Evolutionary conservation across 53 echinoderm and acorn worm genomes (phyloP).

Genomic region (Actinopyga echinites): DNA sequence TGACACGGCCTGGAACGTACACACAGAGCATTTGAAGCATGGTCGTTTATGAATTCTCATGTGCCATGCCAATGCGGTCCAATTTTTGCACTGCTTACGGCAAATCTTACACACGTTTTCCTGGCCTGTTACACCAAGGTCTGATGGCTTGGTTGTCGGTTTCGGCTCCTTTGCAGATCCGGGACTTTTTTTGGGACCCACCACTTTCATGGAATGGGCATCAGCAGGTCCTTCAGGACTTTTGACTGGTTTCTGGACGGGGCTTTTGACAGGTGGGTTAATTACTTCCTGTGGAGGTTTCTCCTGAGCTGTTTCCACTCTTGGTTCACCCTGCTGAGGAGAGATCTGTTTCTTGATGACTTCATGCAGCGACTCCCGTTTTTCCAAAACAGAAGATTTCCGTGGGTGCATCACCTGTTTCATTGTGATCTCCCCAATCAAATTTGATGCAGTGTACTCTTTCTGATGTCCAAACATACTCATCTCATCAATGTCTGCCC

Average conservation of each 20-base stretch:
- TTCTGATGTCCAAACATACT: slow-evolving; percentile 67
- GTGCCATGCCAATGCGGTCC: slow-evolving; percentile 95
- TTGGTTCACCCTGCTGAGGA: neutral
- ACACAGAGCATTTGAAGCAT: slow-evolving; percentile 81
- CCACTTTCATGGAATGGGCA: slow-evolving; percentile 13
- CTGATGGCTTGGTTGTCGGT: neutral
- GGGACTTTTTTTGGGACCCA: slow-evolving; percentile 7
- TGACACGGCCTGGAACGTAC: slow-evolving; percentile 68
- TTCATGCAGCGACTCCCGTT: slow-evolving; percentile 73
- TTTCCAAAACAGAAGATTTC: slow-evolving; percentile 51
- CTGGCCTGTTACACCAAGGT: neutral
- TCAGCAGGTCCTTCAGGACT: slow-evolving; percentile 26
- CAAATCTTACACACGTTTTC: slow-evolving; percentile 80
- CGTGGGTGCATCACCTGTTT: slow-evolving; percentile 71
- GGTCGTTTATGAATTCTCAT: slow-evolving; percentile 89
- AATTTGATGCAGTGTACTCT: slow-evolving; percentile 73
- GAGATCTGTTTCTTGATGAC: slow-evolving; percentile 64
- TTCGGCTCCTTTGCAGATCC: slow-evolving; percentile 18
- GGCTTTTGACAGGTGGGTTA: slow-evolving; percentile 31
- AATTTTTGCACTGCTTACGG: slow-evolving; percentile 92
- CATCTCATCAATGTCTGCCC: slow-evolving; percentile 76
- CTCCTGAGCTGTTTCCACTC: neutral
- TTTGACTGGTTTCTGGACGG: slow-evolving; percentile 25
- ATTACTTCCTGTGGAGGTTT: neutral
- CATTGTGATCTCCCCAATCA: slow-evolving; percentile 95